These are phyloP conservation scores for Schrankia costaestrigalis DNA, from an alignment of 2,888 invertebrate species.

Conservation along the genomic window DNA sequence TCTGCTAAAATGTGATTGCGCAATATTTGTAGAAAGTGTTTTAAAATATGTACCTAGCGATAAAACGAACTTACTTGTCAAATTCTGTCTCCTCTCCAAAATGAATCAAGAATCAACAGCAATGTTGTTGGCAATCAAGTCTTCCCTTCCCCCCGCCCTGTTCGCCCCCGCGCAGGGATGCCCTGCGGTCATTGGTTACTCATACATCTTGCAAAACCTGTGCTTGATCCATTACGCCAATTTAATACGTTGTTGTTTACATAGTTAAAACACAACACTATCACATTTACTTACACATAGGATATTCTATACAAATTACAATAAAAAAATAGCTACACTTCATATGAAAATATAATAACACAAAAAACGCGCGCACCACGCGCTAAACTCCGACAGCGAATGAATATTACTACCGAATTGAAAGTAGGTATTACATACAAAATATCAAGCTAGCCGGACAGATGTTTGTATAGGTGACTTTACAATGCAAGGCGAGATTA, in stretches of 20 bases:
- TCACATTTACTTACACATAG: conserved; percentile 32
- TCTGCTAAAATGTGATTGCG: too few relatives aligned
- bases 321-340: conserved; percentile 28
- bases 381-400: conserved; percentile 53
- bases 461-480: conserved; percentile 43
- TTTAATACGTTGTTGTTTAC: conserved; percentile 48
- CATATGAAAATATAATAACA: conserved; percentile 29
- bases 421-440: conserved; percentile 54
- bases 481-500: conserved; percentile 11
- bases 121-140: conserved; percentile 41
- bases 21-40: too few relatives aligned
- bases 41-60: too few relatives aligned
- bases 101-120: conserved; percentile 39
- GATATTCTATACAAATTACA: conserved; percentile 24
- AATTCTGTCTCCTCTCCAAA: conserved; percentile 38
- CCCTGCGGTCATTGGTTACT: conserved; percentile 70
- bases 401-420: conserved; percentile 58
- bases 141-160: conserved; percentile 48
- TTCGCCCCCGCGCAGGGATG: conserved; percentile 53
- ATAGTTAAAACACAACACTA: conserved; percentile 46
- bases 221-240: conserved; percentile 51
- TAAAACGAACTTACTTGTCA: conserved; percentile 42
- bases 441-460: conserved; percentile 48
- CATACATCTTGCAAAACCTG: conserved; percentile 65
- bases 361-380: conserved; percentile 47